Conservation (phyloP, 2,888 invertebrate species). For the Himalopsyche tibetana region DNA sequence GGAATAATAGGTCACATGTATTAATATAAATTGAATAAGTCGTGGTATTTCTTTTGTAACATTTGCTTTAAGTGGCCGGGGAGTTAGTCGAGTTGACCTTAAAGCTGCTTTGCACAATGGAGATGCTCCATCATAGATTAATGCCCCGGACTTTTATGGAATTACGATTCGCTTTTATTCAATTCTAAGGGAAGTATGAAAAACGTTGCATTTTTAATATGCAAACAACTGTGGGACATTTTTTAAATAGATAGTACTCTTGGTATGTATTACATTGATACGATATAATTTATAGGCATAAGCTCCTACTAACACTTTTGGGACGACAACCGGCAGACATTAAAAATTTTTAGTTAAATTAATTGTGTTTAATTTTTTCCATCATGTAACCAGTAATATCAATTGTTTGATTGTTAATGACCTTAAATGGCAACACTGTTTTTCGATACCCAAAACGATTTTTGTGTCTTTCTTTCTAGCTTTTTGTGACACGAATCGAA, state of each 20-base stretch:
- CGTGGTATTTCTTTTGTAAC: constrained; percentile 35
- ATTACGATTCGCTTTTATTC: constrained; percentile 36
- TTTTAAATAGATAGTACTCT: background rate
- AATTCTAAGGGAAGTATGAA: background rate
- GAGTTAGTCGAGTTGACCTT: constrained; percentile 8
- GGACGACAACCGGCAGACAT: too few relatives aligned
- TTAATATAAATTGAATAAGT: constrained; percentile 60
- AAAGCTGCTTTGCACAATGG: constrained; percentile 28
- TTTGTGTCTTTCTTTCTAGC: too few relatives aligned
- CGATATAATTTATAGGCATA: too few relatives aligned
- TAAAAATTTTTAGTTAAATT: too few relatives aligned
- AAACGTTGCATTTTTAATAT: background rate
- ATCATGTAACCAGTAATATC: too few relatives aligned
- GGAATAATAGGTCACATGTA: constrained; percentile 62
- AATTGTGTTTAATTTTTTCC: too few relatives aligned
- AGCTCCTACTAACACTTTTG: too few relatives aligned
- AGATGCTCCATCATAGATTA: constrained; percentile 40
- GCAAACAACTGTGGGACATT: background rate
- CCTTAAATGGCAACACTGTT: too few relatives aligned
- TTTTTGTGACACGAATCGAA: too few relatives aligned
- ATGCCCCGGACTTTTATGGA: constrained; percentile 38
- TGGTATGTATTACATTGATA: too few relatives aligned
- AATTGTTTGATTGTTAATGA: too few relatives aligned
- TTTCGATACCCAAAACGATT: too few relatives aligned
- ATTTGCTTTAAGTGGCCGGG: constrained; percentile 19